Evolutionary conservation across 2,888 invertebrate genomes (phyloP), one percentile per base, ranked within the genome.

Genomic region (Tridacna crocea): DNA sequence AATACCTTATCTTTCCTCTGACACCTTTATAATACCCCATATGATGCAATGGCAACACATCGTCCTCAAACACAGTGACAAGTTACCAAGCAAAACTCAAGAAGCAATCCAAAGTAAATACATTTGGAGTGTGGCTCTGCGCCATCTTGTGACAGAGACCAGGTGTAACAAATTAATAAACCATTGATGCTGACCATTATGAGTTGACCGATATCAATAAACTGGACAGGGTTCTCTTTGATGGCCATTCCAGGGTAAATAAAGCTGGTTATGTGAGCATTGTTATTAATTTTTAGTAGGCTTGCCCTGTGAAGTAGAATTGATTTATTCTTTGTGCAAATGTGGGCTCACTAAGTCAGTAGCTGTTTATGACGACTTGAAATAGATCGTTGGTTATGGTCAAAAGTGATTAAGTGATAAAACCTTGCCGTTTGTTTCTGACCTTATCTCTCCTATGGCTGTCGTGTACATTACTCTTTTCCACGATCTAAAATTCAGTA

Each of bases 161-260:
- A 70, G 70, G 70, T 70, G 70, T 22, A 26, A 51, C 26, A 51
- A 70, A 70, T 70, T 70, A 70, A 70, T 70, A 70, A 70, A 26
- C 47, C 70, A 70, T 70, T 51, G 70, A 70, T 70, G 70, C 70
- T 70, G 70, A 51, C 70, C 70, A 51, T 70, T 70, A 70, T 70
- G 48, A 70, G 70, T 70, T 70, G 70, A 70, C 70, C 70, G 48
- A 70, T 51, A 19, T 51, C 24, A 70, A 51, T 51, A 70, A 70
- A 70, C 46, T 70, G 70, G 51, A 46, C 70, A 70, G 36, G n/a
- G n/a, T 26, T n/a, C 26, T 36, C 70, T 70, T 70, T 70, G 70
- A 70, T 70, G 70, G 51, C 70, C 70, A 70, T 70, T 51, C n/a
- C 70, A 46, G 46, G 46, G 70, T 51, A 70, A 70, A 70, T 70